phyloP scores from a whole-genome alignment of 2,113 vertebrate genomes.

The Amazona vittata region DNA sequence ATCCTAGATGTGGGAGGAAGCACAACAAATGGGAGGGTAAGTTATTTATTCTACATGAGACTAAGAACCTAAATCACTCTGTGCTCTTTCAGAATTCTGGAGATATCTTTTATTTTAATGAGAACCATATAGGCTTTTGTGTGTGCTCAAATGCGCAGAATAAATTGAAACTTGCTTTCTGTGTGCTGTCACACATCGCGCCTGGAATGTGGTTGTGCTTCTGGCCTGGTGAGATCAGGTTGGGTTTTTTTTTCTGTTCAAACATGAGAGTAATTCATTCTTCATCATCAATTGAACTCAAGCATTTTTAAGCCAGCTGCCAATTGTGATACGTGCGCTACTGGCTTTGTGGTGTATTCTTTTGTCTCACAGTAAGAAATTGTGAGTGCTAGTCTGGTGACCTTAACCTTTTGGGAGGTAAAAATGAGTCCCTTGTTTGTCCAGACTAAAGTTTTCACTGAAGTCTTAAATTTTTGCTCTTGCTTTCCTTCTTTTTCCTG shows the following conservation, averaged over 20 bases:
- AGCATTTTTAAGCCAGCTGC: constrained; percentile 59
- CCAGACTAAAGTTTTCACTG: neutral
- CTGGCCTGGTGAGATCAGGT: constrained; percentile 59
- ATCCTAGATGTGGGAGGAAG: neutral
- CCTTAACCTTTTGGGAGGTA: constrained; percentile 51
- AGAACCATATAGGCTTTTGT: constrained; percentile 61
- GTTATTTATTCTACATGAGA: neutral
- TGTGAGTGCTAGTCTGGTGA: neutral
- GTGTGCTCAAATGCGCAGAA: constrained; percentile 49
- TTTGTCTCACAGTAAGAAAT: constrained; percentile 38
- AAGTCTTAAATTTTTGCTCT: constrained; percentile 1
- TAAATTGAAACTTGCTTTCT: constrained; percentile 61
- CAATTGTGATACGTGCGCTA: neutral
- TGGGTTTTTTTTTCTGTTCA: constrained; percentile 39
- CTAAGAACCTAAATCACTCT: neutral
- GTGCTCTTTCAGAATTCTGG: constrained; percentile 20
- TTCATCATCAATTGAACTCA: constrained; percentile 48
- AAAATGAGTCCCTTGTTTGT: constrained; percentile 45
- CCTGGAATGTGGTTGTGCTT: constrained; percentile 54
- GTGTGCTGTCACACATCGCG: constrained; percentile 21
- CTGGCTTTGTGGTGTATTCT: constrained; percentile 48
- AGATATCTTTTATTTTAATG: constrained; percentile 53
- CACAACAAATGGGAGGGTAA: neutral
- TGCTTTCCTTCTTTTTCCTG: neutral
- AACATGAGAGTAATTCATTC: constrained; percentile 60